Conservation (phyloP, 2,113 vertebrate species). For the Melanerpes aurifrons region DNA sequence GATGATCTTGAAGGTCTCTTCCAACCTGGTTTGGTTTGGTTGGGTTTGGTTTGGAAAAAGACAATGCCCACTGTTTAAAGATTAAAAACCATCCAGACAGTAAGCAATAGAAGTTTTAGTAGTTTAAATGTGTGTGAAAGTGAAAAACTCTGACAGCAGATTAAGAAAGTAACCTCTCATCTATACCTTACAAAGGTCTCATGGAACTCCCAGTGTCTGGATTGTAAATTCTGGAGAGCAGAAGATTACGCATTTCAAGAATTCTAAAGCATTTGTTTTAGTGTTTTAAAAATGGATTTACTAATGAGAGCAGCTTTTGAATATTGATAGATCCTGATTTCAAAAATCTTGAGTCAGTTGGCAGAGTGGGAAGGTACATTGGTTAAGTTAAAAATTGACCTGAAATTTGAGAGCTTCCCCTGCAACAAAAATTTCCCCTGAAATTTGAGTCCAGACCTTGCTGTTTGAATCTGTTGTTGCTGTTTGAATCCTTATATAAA, state of each 20-base stretch:
- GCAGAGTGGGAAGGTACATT: fast-evolving
- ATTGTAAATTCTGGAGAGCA: neutral
- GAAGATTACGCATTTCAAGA: neutral
- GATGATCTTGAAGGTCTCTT: too few species aligned
- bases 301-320: neutral
- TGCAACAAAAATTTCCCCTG: neutral
- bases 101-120: neutral
- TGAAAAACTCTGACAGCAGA: neutral
- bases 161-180: neutral
- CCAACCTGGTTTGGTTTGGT: too few species aligned
- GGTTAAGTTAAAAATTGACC: neutral
- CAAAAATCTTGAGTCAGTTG: neutral
- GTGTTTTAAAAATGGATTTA: neutral
- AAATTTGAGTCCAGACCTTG: neutral
- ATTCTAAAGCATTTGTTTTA: neutral
- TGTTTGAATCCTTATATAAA: neutral
- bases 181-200: neutral
- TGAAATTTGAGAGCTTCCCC: neutral
- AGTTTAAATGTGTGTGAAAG: neutral
- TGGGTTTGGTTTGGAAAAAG: too few species aligned
- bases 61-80: neutral
- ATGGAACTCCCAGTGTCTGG: neutral
- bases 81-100: neutral
- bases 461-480: neutral
- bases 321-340: fast-evolving